Conservation (phyloP, 2,113 vertebrate genomes). For the Mustelus asterias region DNA sequence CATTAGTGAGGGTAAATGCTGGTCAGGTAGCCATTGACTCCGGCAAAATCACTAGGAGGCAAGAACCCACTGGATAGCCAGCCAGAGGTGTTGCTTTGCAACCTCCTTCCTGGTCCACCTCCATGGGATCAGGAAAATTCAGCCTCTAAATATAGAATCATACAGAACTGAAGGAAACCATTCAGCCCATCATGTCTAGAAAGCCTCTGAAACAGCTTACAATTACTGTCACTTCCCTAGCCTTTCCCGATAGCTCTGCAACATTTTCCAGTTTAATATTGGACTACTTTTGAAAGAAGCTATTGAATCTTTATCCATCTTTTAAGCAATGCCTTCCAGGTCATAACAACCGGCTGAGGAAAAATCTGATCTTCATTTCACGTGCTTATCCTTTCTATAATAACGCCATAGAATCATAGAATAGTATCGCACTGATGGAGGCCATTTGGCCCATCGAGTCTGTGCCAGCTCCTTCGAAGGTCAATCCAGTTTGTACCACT, state of each 20-base stretch:
- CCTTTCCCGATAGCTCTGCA: background rate
- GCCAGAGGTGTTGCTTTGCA: too few species aligned
- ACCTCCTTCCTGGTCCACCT: too few species aligned
- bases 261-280: background rate
- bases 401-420: background rate
- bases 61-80: too few species aligned
- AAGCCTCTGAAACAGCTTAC: background rate
- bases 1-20: too few species aligned
- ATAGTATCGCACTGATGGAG: background rate
- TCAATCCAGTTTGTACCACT: background rate
- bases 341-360: background rate
- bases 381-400: background rate
- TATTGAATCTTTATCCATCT: background rate
- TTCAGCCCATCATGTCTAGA: background rate
- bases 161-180: background rate
- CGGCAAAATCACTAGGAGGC: too few species aligned
- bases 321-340: background rate
- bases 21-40: too few species aligned
- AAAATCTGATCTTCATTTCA: background rate
- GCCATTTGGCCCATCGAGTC: background rate
- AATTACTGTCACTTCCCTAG: background rate
- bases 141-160: background rate
- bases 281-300: background rate
- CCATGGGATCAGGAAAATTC: too few species aligned
- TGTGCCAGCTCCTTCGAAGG: background rate